Conservation (phyloP, 1,140 invertebrate genomes). For the Eufriesea mexicana region DNA sequence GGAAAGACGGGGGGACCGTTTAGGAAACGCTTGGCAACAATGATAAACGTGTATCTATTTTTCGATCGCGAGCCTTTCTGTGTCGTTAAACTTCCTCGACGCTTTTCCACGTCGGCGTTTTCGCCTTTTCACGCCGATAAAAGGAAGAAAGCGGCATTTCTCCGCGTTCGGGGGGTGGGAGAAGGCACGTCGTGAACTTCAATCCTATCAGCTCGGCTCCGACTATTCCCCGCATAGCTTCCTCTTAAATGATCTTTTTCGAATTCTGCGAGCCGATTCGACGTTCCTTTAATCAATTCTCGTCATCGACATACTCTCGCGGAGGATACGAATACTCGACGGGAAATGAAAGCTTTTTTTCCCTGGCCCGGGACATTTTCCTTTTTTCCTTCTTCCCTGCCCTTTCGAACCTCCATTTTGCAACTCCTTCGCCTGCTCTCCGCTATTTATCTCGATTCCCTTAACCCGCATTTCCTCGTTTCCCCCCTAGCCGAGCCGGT, state of each 20-base stretch:
- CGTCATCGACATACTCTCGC: not conserved
- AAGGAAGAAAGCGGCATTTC: slow-evolving; percentile 6
- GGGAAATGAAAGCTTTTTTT: slow-evolving; percentile 9
- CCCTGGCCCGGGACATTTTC: not conserved
- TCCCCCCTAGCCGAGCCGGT: not conserved
- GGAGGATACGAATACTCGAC: not conserved
- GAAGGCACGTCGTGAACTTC: slow-evolving; percentile 6
- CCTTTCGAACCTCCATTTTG: not conserved
- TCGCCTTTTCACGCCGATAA: slow-evolving; percentile 25
- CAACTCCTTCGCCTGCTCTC: not conserved
- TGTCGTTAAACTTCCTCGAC: slow-evolving; percentile 26
- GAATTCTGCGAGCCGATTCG: slow-evolving; percentile 4
- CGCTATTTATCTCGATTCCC: not conserved
- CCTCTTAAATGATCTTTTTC: slow-evolving; percentile 30
- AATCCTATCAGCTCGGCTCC: slow-evolving; percentile 12
- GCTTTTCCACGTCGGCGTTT: slow-evolving; percentile 32
- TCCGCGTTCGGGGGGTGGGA: not conserved
- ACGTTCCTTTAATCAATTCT: slow-evolving; percentile 24
- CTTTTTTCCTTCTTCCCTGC: not conserved
- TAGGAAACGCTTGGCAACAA: not conserved
- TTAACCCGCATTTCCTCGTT: too few relatives aligned
- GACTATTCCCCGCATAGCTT: not conserved
- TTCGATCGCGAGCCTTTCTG: slow-evolving; percentile 15
- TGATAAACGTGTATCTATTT: slow-evolving; percentile 25
- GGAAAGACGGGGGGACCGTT: not conserved